Percentiles rank a stretch among this genome's conserved stretches.
Conservation (phyloP, 2,797 vertebrate genomes). For the Ceryle rudis region DNA sequence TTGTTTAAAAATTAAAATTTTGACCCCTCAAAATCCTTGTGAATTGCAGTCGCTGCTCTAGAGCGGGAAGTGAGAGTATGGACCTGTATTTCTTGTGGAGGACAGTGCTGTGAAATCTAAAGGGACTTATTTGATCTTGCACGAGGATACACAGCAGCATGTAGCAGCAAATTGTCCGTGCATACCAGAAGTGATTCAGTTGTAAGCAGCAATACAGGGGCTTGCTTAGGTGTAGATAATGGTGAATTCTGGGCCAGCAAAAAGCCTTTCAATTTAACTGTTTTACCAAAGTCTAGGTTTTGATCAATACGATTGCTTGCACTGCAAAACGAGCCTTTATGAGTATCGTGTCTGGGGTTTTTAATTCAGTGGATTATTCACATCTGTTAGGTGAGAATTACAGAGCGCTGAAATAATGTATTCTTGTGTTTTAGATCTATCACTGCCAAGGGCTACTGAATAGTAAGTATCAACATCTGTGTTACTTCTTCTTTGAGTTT, state of each 20-base stretch:
- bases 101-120: fast-evolving
- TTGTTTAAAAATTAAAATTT: not conserved
- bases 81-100: not conserved
- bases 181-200: not conserved
- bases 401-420: slow-evolving; percentile 77
- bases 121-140: not conserved
- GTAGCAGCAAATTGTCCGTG: not conserved
- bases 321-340: slow-evolving; percentile 50
- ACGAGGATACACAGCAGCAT: not conserved
- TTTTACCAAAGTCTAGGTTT: not conserved
- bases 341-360: slow-evolving; percentile 68
- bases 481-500: slow-evolving; percentile 78
- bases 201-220: not conserved
- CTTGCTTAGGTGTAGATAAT: not conserved
- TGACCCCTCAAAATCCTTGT: not conserved
- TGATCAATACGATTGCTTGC: slow-evolving; percentile 35
- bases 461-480: slow-evolving; percentile 83
- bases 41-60: not conserved
- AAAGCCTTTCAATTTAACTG: slow-evolving; percentile 52
- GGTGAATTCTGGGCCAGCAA: not conserved
- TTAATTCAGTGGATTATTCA: slow-evolving; percentile 81
- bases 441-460: slow-evolving; percentile 85
- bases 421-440: slow-evolving; percentile 80
- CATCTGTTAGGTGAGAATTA: slow-evolving; percentile 84
- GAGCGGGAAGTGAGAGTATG: not conserved